These are phyloP conservation scores for Excalfactoria chinensis DNA, from an alignment of 2,113 vertebrate species.

Conservation along the genomic window DNA sequence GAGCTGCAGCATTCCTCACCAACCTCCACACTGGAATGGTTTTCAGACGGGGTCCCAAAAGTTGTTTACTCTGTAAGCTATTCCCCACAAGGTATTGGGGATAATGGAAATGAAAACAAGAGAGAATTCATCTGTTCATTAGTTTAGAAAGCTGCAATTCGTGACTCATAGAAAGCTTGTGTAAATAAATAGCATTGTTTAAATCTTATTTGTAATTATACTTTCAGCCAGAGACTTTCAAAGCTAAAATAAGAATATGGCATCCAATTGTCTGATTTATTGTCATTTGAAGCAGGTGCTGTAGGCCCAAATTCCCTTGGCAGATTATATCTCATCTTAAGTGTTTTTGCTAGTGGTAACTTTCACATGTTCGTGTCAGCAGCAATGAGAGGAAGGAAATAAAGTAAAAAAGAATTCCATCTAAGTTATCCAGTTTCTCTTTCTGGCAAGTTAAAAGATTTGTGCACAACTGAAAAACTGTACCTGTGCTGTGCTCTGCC, in stretches of 20 bases:
- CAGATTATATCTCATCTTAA: slow-evolving; percentile 56
- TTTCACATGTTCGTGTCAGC: slow-evolving; percentile 44
- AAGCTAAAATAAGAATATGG: slow-evolving; percentile 12
- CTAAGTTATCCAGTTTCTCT: slow-evolving; percentile 9
- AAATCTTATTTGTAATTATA: slow-evolving; percentile 56
- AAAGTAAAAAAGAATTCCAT: slow-evolving; percentile 51
- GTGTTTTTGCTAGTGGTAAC: slow-evolving; percentile 59
- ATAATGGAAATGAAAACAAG: slow-evolving; percentile 22
- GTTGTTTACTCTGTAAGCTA: not conserved
- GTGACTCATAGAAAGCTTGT: not conserved
- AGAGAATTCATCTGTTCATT: slow-evolving; percentile 50
- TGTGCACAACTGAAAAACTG: not conserved
- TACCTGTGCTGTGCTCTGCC: not conserved
- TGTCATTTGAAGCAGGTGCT: slow-evolving; percentile 67
- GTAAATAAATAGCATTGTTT: slow-evolving; percentile 46
- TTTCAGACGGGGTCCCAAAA: not conserved
- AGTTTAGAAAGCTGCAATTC: slow-evolving; percentile 9
- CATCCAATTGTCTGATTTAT: slow-evolving; percentile 53
- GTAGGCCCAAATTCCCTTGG: slow-evolving; percentile 46
- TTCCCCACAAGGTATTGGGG: not conserved
- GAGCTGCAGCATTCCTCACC: slow-evolving; percentile 43
- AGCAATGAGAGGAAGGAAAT: slow-evolving; percentile 51
- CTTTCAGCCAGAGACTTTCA: slow-evolving; percentile 39
- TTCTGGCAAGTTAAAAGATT: not conserved
- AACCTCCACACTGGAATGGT: not conserved